These are phyloP conservation scores for Pristionchus arcanus DNA, from an alignment of 2,888 invertebrate genomes.

Conservation along the genomic window DNA sequence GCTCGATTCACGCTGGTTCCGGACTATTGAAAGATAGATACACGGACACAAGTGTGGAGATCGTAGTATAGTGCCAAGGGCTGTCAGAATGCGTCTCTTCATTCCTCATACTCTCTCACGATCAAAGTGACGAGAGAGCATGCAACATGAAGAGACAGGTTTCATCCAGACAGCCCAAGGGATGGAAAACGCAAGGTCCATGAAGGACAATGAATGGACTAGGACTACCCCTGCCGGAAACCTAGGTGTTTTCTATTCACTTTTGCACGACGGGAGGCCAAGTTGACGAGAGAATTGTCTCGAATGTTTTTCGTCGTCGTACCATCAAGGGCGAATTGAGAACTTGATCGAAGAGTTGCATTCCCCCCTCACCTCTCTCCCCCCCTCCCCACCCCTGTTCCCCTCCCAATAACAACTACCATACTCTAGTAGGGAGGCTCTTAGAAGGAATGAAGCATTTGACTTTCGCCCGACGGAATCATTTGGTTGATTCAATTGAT, in stretches of 20 bases:
- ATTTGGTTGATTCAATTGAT: not conserved
- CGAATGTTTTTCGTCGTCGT: slow-evolving; percentile 23
- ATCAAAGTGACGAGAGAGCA: too few species aligned
- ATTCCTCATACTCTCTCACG: too few species aligned
- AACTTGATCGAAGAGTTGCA: slow-evolving; percentile 43
- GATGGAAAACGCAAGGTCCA: too few species aligned
- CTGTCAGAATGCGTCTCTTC: too few species aligned
- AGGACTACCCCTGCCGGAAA: not conserved
- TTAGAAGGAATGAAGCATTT: not conserved
- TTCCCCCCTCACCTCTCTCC: too few species aligned
- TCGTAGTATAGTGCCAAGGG: not conserved
- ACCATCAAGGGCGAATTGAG: slow-evolving; percentile 24
- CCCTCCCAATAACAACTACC: not conserved
- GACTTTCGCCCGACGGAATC: not conserved
- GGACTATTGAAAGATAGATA: not conserved
- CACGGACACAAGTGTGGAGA: not conserved
- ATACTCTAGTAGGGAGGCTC: not conserved
- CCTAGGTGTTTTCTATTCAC: not conserved
- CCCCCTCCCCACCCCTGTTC: too few species aligned
- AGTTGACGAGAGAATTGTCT: not conserved
- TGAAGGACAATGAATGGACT: too few species aligned
- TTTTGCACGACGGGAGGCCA: not conserved
- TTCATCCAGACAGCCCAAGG: too few species aligned
- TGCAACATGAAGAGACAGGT: too few species aligned
- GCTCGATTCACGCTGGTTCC: not conserved